Evolutionary conservation across 2,888 invertebrate genomes (phyloP), one percentile per base, ranked within the genome.

Genomic region (Eupithecia abbreviata): DNA sequence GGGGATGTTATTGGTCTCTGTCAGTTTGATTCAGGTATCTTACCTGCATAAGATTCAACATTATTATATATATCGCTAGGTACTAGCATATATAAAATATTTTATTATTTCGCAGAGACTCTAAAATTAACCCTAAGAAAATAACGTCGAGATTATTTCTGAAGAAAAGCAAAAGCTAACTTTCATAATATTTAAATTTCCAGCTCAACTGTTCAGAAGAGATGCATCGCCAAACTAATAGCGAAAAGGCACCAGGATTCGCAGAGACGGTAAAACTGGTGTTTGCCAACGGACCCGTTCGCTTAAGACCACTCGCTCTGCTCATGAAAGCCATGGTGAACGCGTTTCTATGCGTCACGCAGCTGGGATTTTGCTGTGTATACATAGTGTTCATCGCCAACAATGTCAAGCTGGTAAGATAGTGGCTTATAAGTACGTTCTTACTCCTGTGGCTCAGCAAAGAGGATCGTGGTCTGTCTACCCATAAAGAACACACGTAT

Each of bases 281-380:
- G 82, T 98, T 99, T 87, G 96, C 96, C 79, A 96, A 96, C 72
- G 98, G 98, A 0, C 98, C 98, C 0, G 89, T 92, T 1, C 89
- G 91, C 49, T 86, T 97, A n/a, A 95, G 96, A 66, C 94, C 93
- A 43, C 95, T 96, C 85, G 96, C 97, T 0, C 92, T 91, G 49
- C 85, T 93, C 10, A 97, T 97, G 96, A 96, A 96, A 93, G 95
- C 94, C 51, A 85, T 97, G 76, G 98, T 99, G 79, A 98, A 99
- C 91, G 86, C 96, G 15, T 99, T 99, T 93, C 96, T 99, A 74
- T 98, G 98, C 90, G 95, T 99, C 76, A 99, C 99, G n/a, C 99
- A 99, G 93, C 95, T 99, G 79, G 99, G 99, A 78, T 99, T 99
- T 94, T 99, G 99, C 92, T 99, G 99, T 90, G 98, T 99, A 47